Percentiles rank a stretch among this genome's conserved stretches.
Evolutionary conservation across 2,888 invertebrate genomes (phyloP).

Genomic region (Eutolmus rufibarbis): DNA sequence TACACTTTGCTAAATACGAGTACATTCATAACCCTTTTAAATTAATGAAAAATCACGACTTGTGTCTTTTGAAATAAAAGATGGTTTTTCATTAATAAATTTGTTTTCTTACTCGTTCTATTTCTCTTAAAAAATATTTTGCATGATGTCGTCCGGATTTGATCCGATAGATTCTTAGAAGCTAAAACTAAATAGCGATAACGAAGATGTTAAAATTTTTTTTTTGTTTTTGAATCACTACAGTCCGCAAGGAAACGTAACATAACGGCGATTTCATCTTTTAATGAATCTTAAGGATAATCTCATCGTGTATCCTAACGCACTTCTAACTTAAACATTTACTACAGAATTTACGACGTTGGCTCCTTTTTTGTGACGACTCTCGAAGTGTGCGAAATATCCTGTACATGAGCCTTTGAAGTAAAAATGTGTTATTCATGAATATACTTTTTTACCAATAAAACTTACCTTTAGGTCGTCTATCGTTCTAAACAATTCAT

Average conservation of each 20-base stretch:
- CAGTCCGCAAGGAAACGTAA: not conserved
- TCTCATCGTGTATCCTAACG: not conserved
- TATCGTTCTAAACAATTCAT: slow-evolving; percentile 67
- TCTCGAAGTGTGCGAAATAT: slow-evolving; percentile 20
- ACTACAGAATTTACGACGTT: not conserved
- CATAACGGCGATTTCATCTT: not conserved
- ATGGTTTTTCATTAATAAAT: not conserved
- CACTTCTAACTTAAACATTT: not conserved
- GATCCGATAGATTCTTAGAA: slow-evolving; percentile 41
- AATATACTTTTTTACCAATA: not conserved
- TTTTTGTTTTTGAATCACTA: not conserved
- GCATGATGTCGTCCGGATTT: slow-evolving; percentile 40
- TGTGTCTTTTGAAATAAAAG: not conserved
- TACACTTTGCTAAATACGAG: too few relatives aligned
- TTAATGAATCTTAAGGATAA: slow-evolving; percentile 4
- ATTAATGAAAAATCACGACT: too few relatives aligned
- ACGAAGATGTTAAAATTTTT: slow-evolving; percentile 1
- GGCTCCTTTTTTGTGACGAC: not conserved
- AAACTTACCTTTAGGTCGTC: slow-evolving; percentile 65
- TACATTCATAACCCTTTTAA: too few relatives aligned
- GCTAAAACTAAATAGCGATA: slow-evolving; percentile 20
- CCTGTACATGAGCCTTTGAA: slow-evolving; percentile 15
- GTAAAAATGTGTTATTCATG: not conserved
- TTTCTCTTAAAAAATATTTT: slow-evolving; percentile 36
- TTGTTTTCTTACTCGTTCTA: slow-evolving; percentile 14